Percentiles rank a stretch among this genome's conserved stretches.
phyloP scores from a whole-genome alignment of 2,888 invertebrate genomes.

The Hydraecia micacea region DNA sequence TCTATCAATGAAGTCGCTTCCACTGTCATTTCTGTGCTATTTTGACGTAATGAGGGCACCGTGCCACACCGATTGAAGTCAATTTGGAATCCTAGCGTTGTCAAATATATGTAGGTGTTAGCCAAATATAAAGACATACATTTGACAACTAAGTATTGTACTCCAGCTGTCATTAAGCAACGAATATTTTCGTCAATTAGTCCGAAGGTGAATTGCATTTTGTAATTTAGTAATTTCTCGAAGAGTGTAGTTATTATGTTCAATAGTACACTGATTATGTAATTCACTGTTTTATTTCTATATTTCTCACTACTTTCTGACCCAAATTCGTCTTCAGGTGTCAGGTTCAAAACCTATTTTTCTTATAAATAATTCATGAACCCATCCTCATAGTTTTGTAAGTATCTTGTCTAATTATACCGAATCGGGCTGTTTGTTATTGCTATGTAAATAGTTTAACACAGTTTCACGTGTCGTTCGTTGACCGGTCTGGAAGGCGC shows the following conservation, averaged over 20 bases:
- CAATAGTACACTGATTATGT: not conserved
- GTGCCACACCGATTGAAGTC: not conserved
- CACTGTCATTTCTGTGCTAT: conserved; percentile 21
- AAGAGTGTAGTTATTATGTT: not conserved
- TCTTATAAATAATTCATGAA: conserved; percentile 27
- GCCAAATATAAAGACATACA: not conserved
- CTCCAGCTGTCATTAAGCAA: not conserved
- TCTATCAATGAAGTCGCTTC: conserved; percentile 6
- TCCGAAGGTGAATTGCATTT: not conserved
- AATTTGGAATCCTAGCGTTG: not conserved
- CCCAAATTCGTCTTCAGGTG: not conserved
- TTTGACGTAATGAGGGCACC: not conserved
- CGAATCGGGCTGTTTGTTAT: not conserved
- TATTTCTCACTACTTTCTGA: conserved; percentile 9
- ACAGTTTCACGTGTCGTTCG: conserved; percentile 47
- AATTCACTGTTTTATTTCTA: not conserved
- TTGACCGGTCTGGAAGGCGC: conserved; percentile 38
- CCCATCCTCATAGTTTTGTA: not conserved
- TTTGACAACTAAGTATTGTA: not conserved
- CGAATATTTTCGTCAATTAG: not conserved
- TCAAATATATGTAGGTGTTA: not conserved
- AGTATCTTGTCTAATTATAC: conserved; percentile 25
- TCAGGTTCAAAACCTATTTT: not conserved
- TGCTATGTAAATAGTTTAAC: conserved; percentile 40
- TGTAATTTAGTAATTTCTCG: no score